Evolutionary conservation across 2,888 invertebrate genomes (phyloP).

Genomic region (Lordiphosa fenestrarum): DNA sequence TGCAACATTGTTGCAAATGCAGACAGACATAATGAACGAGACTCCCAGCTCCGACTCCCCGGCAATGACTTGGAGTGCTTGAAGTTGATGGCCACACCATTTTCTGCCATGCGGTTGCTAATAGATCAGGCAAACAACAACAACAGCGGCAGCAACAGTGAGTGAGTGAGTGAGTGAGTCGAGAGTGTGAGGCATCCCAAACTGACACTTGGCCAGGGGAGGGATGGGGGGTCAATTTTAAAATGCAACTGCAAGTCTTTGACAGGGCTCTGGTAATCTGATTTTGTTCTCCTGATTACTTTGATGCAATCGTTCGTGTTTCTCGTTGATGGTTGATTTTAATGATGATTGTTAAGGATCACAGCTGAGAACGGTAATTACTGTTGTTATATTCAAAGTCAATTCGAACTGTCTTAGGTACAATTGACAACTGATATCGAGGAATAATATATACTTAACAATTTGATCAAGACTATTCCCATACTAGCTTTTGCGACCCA

Average conservation of each 20-base stretch:
- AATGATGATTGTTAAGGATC: too few species aligned
- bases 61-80: slow-evolving; percentile 8
- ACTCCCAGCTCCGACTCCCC: slow-evolving; percentile 9
- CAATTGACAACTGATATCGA: too few species aligned
- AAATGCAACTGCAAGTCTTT: slow-evolving; percentile 18
- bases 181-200: slow-evolving; percentile 16
- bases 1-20: slow-evolving; percentile 60
- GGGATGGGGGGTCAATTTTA: slow-evolving; percentile 10
- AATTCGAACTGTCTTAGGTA: too few species aligned
- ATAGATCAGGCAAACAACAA: slow-evolving; percentile 66
- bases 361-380: too few species aligned
- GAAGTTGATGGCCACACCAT: slow-evolving; percentile 26
- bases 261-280: slow-evolving; percentile 29
- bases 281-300: slow-evolving; percentile 6
- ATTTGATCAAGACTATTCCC: too few species aligned
- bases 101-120: slow-evolving; percentile 50
- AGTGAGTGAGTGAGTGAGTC: slow-evolving; percentile 18
- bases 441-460: too few species aligned
- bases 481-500: too few species aligned
- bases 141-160: background rate
- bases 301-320: too few species aligned
- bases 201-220: background rate
- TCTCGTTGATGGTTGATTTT: too few species aligned
- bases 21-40: slow-evolving; percentile 1
- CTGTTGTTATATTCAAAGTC: too few species aligned